Conservation (phyloP, 2,888 invertebrate genomes). For the Cepaea hortensis region DNA sequence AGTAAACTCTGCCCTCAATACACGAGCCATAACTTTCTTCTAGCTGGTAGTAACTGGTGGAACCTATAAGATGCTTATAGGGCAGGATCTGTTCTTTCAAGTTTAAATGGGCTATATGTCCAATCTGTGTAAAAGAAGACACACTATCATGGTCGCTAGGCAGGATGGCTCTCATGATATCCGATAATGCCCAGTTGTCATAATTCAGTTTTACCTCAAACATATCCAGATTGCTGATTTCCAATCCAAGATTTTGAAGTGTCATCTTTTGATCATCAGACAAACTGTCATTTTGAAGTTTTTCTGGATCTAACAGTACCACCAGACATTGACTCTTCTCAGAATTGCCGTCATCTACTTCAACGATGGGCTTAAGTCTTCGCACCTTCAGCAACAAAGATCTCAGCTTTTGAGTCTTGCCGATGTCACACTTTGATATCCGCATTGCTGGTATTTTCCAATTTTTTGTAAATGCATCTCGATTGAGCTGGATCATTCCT, state of each 20-base stretch:
- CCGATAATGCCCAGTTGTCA: slow-evolving; percentile 88
- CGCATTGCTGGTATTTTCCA: slow-evolving; percentile 83
- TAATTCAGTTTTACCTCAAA: slow-evolving; percentile 79
- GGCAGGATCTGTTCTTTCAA: slow-evolving; percentile 87
- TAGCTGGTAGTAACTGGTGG: too few relatives aligned
- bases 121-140: slow-evolving; percentile 90
- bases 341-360: slow-evolving; percentile 67
- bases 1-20: too few relatives aligned
- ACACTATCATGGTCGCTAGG: slow-evolving; percentile 86
- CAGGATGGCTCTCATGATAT: slow-evolving; percentile 88
- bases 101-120: slow-evolving; percentile 96
- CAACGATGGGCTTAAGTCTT: slow-evolving; percentile 84
- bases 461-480: slow-evolving; percentile 82
- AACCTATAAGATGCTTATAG: slow-evolving; percentile 86
- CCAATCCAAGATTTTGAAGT: slow-evolving; percentile 75
- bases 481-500: slow-evolving; percentile 86
- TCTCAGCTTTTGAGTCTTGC: slow-evolving; percentile 80
- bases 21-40: too few relatives aligned
- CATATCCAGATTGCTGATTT: slow-evolving; percentile 78
- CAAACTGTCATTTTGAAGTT: slow-evolving; percentile 81
- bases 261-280: slow-evolving; percentile 77
- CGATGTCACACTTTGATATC: slow-evolving; percentile 74
- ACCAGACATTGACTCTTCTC: slow-evolving; percentile 73
- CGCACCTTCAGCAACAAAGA: slow-evolving; percentile 85
- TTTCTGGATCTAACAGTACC: slow-evolving; percentile 84